phyloP scores from a whole-genome alignment of 2,888 invertebrate genomes.

The Pseudococcus viburni region DNA sequence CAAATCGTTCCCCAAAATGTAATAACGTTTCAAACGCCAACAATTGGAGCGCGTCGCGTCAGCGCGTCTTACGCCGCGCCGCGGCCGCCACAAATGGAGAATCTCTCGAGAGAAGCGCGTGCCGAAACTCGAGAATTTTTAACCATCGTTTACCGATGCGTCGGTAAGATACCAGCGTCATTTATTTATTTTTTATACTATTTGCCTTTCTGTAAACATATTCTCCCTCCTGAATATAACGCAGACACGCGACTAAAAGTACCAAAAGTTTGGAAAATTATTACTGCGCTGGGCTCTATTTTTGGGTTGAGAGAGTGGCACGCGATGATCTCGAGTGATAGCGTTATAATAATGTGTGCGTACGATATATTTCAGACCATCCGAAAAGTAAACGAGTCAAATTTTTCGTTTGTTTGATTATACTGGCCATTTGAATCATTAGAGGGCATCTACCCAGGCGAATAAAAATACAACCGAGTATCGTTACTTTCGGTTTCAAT shows the following conservation, averaged over 20 bases:
- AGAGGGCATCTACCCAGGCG: constrained; percentile 53
- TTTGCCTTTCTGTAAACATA: background rate
- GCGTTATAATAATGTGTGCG: background rate
- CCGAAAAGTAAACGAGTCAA: background rate
- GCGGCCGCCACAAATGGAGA: background rate
- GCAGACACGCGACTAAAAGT: background rate
- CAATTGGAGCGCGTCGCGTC: background rate
- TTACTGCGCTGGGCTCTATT: background rate
- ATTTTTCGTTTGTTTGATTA: background rate
- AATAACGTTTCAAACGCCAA: background rate
- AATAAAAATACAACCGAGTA: too few relatives aligned
- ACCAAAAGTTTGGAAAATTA: background rate
- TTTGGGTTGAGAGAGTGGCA: background rate
- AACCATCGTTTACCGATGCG: background rate
- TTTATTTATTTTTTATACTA: background rate
- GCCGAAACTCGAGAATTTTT: background rate
- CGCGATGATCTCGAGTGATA: background rate
- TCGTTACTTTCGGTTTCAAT: too few relatives aligned
- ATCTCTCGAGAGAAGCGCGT: constrained; percentile 11
- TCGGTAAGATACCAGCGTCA: background rate
- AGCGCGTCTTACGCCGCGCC: background rate
- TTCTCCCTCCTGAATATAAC: background rate
- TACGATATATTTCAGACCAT: too few relatives aligned
- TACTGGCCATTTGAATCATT: background rate
- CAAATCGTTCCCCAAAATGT: too few relatives aligned